These are phyloP conservation scores for Ceratoteleas bidentatus DNA, from an alignment of 1,140 invertebrate genomes.

Conservation along the genomic window DNA sequence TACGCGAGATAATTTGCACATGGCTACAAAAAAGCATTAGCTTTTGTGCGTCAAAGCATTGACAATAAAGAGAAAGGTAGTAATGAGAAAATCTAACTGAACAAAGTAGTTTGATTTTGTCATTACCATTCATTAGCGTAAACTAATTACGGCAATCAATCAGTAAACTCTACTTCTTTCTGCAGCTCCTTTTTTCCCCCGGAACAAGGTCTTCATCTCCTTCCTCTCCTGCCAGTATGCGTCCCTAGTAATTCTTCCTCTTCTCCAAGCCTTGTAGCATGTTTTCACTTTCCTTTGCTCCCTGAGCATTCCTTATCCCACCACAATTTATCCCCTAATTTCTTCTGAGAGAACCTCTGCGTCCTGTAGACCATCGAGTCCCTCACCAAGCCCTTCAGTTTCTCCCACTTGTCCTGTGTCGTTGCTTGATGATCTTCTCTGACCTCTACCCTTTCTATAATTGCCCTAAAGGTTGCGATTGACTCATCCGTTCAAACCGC, in stretches of 20 bases:
- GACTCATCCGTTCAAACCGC: background rate
- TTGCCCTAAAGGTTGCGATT: background rate
- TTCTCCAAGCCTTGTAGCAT: background rate
- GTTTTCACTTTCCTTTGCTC: slow-evolving; percentile 1
- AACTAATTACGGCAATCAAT: too few relatives aligned
- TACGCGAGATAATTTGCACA: too few relatives aligned
- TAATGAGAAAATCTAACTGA: too few relatives aligned
- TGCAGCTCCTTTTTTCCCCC: background rate
- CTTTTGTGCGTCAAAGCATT: too few relatives aligned
- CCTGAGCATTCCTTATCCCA: too few relatives aligned
- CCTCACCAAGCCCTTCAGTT: slow-evolving; percentile 3
- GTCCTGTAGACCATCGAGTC: slow-evolving; percentile 3
- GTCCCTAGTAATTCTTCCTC: background rate
- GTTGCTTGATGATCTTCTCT: background rate
- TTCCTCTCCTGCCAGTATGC: background rate
- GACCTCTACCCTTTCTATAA: background rate
- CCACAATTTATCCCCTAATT: slow-evolving; percentile 2
- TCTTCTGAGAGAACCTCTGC: background rate
- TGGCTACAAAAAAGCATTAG: too few relatives aligned
- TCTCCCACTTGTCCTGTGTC: slow-evolving; percentile 1
- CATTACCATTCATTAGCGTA: too few relatives aligned
- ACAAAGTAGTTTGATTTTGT: too few relatives aligned
- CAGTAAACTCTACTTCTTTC: background rate
- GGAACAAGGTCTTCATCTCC: background rate
- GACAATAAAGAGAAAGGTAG: too few relatives aligned